These are phyloP conservation scores for Melanocharis versteri DNA, from an alignment of 2,113 vertebrate species.

Conservation along the genomic window DNA sequence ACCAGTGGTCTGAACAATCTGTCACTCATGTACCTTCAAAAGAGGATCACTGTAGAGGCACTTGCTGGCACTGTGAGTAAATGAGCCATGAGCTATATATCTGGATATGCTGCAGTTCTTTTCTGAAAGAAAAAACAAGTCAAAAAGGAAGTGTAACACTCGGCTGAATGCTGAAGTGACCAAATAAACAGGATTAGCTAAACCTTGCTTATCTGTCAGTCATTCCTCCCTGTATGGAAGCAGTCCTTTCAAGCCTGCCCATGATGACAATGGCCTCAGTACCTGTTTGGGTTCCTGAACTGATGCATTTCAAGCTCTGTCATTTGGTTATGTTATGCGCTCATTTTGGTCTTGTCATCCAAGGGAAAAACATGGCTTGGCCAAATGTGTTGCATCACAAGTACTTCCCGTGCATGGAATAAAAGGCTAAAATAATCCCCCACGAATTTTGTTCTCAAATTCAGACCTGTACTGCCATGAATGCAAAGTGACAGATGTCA, in stretches of 20 bases:
- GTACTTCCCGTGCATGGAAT: neutral
- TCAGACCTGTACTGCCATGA: neutral
- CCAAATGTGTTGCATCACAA: neutral
- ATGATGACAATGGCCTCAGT: neutral
- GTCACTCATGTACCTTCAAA: conserved; percentile 13
- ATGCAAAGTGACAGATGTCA: conserved; percentile 27
- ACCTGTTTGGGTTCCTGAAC: neutral
- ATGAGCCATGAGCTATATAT: conserved; percentile 6
- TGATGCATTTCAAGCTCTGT: neutral
- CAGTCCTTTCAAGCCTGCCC: neutral
- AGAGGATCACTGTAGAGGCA: neutral
- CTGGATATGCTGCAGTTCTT: neutral
- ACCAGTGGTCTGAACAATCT: conserved; percentile 30
- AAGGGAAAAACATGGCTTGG: neutral
- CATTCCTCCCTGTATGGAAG: neutral
- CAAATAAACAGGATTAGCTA: conserved; percentile 3
- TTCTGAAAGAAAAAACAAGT: neutral
- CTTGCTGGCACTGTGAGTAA: neutral
- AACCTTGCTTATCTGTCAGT: conserved; percentile 4
- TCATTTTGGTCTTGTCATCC: neutral
- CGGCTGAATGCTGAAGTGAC: neutral
- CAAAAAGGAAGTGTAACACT: neutral
- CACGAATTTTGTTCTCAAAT: conserved; percentile 10
- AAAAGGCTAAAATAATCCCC: neutral
- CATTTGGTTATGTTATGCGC: neutral